These are phyloP conservation scores for Adelges cooleyi DNA, from an alignment of 1,140 invertebrate genomes.

Conservation along the genomic window DNA sequence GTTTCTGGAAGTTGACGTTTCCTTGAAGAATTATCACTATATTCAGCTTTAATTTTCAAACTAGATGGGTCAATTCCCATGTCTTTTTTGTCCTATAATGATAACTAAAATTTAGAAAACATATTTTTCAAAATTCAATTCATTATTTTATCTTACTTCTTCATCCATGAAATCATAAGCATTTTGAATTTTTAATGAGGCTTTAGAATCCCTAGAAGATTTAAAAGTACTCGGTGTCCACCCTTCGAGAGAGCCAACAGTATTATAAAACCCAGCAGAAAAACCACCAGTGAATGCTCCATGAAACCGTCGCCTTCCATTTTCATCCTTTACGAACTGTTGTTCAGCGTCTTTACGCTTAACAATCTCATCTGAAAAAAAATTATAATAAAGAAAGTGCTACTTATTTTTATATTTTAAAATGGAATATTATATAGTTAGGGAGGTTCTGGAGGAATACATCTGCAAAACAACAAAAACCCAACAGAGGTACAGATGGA, in stretches of 20 bases:
- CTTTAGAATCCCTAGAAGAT: constrained; percentile 67
- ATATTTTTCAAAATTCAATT: background rate
- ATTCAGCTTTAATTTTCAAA: constrained; percentile 64
- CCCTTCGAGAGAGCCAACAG: constrained; percentile 90
- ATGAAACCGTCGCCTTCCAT: constrained; percentile 87
- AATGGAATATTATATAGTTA: background rate
- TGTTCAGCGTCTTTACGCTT: constrained; percentile 79
- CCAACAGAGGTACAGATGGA: background rate
- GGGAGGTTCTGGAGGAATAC: constrained; percentile 3
- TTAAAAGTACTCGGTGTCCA: constrained; percentile 87
- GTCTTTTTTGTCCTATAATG: constrained; percentile 66
- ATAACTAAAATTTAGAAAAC: constrained; percentile 24
- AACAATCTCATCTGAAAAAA: constrained; percentile 50
- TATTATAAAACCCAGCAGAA: constrained; percentile 94
- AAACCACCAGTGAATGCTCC: constrained; percentile 99
- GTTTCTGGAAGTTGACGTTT: constrained; percentile 38
- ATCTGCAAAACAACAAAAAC: background rate
- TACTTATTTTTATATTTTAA: background rate
- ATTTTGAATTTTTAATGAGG: constrained; percentile 43
- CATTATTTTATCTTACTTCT: constrained; percentile 47
- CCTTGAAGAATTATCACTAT: constrained; percentile 40
- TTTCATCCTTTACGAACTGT: constrained; percentile 78
- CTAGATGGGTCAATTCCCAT: constrained; percentile 89
- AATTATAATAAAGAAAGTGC: background rate
- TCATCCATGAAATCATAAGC: constrained; percentile 98